Percentiles rank a stretch among this genome's conserved stretches.
phyloP scores from a whole-genome alignment of 2,113 vertebrate species.

The Seriola quinqueradiata region DNA sequence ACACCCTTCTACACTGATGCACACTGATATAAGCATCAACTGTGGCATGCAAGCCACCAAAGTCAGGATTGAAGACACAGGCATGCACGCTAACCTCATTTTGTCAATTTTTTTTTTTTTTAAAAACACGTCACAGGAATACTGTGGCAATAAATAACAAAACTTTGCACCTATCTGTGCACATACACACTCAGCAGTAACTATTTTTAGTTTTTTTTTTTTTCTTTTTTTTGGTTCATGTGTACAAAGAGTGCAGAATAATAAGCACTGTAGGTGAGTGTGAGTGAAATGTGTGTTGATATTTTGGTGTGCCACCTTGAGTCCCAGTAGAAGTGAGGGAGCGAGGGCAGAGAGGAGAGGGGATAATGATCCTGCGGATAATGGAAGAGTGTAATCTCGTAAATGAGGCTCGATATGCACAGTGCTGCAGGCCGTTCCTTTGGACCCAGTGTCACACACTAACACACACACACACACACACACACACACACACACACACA shows the following conservation, averaged over 20 bases:
- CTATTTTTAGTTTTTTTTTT: constrained; percentile 31
- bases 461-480: constrained; percentile 11
- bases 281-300: constrained; percentile 21
- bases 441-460: constrained; percentile 42
- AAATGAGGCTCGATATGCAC: constrained; percentile 73
- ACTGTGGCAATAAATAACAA: background rate
- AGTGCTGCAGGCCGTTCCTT: constrained; percentile 74
- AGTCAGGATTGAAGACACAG: constrained; percentile 2
- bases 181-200: background rate
- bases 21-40: constrained; percentile 15
- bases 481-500: background rate
- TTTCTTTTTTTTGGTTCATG: background rate
- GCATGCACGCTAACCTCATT: constrained; percentile 19
- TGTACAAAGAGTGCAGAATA: constrained; percentile 26
- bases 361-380: constrained; percentile 76
- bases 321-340: constrained; percentile 46
- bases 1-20: background rate
- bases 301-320: constrained; percentile 58
- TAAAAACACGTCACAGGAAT: constrained; percentile 10
- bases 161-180: background rate
- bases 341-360: constrained; percentile 51
- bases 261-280: constrained; percentile 11
- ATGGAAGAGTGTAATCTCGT: constrained; percentile 70
- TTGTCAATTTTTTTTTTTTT: constrained; percentile 14
- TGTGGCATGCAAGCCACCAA: constrained; percentile 10